Evolutionary conservation across 2,113 vertebrate species (phyloP).

Genomic region (Coracopsis vasa): DNA sequence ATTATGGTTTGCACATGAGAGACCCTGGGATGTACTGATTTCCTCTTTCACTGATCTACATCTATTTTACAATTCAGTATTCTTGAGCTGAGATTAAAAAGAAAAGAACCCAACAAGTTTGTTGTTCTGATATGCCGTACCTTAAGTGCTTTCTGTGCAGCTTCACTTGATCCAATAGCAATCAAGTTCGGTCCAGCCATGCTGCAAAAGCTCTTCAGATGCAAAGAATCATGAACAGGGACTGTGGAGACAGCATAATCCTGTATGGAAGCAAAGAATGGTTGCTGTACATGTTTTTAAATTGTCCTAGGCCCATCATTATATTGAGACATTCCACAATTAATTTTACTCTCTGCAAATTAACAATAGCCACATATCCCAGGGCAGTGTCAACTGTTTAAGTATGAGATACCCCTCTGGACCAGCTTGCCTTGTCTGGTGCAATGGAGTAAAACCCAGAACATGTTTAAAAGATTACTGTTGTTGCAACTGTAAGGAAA

Average conservation of each 20-base stretch:
- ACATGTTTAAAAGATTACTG: not conserved
- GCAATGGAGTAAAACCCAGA: not conserved
- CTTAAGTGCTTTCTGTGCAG: slow-evolving; percentile 94
- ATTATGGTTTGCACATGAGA: not conserved
- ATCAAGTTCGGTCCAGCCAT: slow-evolving; percentile 98
- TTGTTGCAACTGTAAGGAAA: not conserved
- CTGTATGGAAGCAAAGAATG: slow-evolving; percentile 61
- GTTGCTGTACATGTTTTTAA: not conserved
- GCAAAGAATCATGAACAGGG: slow-evolving; percentile 83
- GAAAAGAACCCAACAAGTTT: not conserved
- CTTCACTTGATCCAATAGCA: slow-evolving; percentile 90
- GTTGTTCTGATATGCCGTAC: slow-evolving; percentile 65
- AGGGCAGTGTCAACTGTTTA: not conserved
- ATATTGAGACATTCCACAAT: not conserved
- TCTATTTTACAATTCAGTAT: not conserved
- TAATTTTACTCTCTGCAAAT: not conserved
- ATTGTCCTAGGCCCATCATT: not conserved
- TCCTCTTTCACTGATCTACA: not conserved
- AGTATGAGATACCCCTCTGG: not conserved
- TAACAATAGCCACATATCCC: not conserved
- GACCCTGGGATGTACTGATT: not conserved
- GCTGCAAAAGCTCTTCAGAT: slow-evolving; percentile 96
- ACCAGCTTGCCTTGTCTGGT: not conserved
- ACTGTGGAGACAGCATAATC: slow-evolving; percentile 95
- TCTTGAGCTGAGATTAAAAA: not conserved